Percentiles rank a stretch among this genome's conserved stretches.
These are phyloP conservation scores for Eupithecia dodoneata DNA, from an alignment of 2,888 invertebrate species.

Conservation along the genomic window DNA sequence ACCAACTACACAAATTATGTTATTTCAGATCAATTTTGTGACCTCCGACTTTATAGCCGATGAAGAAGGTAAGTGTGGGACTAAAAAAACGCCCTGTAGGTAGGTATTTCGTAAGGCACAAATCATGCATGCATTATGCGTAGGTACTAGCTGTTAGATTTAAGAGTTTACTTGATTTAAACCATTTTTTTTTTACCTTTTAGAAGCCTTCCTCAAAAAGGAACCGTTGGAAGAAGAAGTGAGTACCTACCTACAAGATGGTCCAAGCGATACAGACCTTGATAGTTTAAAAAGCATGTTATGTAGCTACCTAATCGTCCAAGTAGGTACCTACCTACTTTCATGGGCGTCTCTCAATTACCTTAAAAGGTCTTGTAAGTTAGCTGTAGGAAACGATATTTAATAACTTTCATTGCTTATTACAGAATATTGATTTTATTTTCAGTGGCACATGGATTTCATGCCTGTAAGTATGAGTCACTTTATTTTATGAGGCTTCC, in stretches of 20 bases:
- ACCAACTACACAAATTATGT: neutral
- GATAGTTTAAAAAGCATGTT: neutral
- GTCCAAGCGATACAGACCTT: neutral
- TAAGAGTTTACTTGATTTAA: neutral
- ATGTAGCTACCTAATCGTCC: no score
- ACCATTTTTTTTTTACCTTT: neutral
- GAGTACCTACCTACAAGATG: conserved; percentile 27
- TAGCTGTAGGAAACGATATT: no score
- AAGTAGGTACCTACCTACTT: no score
- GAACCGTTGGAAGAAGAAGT: conserved; percentile 74
- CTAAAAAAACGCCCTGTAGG: neutral
- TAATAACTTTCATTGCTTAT: neutral
- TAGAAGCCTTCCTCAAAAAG: conserved; percentile 50
- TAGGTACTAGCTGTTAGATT: neutral
- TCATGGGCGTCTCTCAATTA: no score
- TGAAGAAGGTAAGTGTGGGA: conserved; percentile 39
- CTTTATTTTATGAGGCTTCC: neutral
- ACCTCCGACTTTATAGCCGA: conserved; percentile 38
- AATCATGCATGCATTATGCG: neutral
- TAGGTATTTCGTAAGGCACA: neutral
- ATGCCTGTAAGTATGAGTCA: conserved; percentile 68
- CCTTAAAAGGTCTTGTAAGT: no score
- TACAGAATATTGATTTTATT: conserved; percentile 27
- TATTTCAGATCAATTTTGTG: conserved; percentile 35
- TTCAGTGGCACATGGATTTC: conserved; percentile 80